Evolutionary conservation across 2,797 vertebrate genomes (phyloP).

Genomic region (Xenentodon cancila): DNA sequence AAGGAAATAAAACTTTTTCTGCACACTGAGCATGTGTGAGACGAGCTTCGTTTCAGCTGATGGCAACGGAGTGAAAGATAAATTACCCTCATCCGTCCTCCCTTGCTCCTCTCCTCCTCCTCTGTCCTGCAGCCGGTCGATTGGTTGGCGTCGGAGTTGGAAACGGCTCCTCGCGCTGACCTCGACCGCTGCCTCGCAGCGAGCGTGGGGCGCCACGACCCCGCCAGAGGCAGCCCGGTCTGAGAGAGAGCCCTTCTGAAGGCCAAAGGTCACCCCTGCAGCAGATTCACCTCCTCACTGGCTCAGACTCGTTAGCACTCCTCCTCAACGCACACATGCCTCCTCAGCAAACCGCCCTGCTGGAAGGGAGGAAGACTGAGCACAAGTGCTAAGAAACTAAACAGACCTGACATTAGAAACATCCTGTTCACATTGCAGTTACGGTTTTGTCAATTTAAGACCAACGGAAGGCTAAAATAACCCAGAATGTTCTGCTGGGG

Average conservation of each 20-base stretch:
- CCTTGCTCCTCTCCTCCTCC: slow-evolving; percentile 27
- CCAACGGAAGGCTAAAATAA: no score
- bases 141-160: slow-evolving; percentile 46
- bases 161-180: slow-evolving; percentile 54
- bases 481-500: no score
- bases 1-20: no score
- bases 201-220: slow-evolving; percentile 40
- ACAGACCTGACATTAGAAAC: no score
- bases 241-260: slow-evolving; percentile 21
- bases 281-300: slow-evolving; percentile 31
- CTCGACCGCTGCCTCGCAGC: slow-evolving; percentile 54
- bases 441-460: no score
- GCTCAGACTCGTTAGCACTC: slow-evolving; percentile 7
- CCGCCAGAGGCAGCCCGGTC: slow-evolving; percentile 50
- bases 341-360: no score
- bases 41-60: neutral
- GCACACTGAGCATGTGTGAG: no score
- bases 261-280: slow-evolving; percentile 54
- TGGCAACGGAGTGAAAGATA: slow-evolving; percentile 16
- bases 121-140: no score
- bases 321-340: no score
- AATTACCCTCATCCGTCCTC: neutral
- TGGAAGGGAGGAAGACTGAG: no score
- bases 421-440: no score
- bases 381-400: no score